Evolutionary conservation across 2,797 vertebrate species (phyloP).

Genomic region (Phrynocephalus vlangalii): DNA sequence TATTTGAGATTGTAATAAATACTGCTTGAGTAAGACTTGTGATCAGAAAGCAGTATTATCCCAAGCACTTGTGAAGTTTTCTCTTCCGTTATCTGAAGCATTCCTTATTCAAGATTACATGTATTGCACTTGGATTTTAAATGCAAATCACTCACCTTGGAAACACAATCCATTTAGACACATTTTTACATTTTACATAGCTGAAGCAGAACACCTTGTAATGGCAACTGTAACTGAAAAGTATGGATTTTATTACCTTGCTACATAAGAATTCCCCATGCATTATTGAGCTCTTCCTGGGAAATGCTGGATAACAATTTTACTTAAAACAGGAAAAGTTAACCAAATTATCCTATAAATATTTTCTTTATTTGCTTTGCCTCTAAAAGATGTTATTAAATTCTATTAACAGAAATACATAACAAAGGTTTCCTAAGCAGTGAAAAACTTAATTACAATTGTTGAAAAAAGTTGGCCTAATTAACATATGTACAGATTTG

Average conservation of each 20-base stretch:
- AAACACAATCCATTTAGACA: constrained; percentile 69
- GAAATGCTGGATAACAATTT: constrained; percentile 71
- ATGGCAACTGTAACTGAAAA: constrained; percentile 73
- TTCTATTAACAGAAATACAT: constrained; percentile 86
- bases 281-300: constrained; percentile 67
- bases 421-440: constrained; percentile 84
- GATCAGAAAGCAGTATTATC: constrained; percentile 65
- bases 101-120: constrained; percentile 62
- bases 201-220: constrained; percentile 67
- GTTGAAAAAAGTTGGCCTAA: constrained; percentile 87
- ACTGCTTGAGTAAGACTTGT: constrained; percentile 67
- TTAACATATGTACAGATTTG: constrained; percentile 88
- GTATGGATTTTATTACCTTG: constrained; percentile 57
- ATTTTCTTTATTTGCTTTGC: constrained; percentile 83
- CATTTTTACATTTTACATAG: constrained; percentile 61
- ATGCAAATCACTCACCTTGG: constrained; percentile 50
- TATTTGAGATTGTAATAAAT: constrained; percentile 71
- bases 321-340: constrained; percentile 81
- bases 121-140: constrained; percentile 60
- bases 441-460: constrained; percentile 90
- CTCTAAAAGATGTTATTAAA: constrained; percentile 80
- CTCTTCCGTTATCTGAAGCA: constrained; percentile 55
- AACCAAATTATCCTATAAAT: constrained; percentile 85
- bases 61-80: constrained; percentile 61
- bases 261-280: constrained; percentile 70